Percentiles rank a stretch among this genome's conserved stretches.
Conservation (phyloP, 92 coral and sea anemone species). For the Umimayanthus chanpuru region DNA sequence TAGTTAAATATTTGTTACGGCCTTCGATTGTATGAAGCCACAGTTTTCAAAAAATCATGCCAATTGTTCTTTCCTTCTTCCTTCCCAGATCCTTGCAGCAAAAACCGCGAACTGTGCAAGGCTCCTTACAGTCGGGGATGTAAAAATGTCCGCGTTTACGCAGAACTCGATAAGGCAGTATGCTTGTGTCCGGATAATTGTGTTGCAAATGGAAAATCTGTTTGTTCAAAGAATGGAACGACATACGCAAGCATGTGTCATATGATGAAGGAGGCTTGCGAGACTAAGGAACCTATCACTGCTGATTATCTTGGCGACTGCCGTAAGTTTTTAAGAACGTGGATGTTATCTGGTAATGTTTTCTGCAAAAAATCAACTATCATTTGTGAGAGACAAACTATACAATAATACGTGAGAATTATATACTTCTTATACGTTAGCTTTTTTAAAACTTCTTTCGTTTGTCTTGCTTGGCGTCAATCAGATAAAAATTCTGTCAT, state of each 20-base stretch:
- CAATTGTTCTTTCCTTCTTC: neutral
- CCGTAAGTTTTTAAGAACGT: neutral
- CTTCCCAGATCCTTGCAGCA: slow-evolving; percentile 14
- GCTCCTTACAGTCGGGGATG: slow-evolving; percentile 17
- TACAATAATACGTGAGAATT: neutral
- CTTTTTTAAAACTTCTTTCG: too few relatives aligned
- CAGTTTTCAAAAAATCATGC: too few relatives aligned
- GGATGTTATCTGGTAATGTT: neutral
- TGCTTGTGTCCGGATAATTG: slow-evolving; percentile 20
- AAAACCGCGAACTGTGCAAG: neutral
- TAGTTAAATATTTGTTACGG: too few relatives aligned
- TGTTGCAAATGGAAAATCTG: neutral
- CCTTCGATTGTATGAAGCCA: too few relatives aligned
- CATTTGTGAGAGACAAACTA: neutral
- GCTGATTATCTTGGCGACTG: slow-evolving; percentile 2
- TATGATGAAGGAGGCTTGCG: slow-evolving; percentile 1
- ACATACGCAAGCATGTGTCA: neutral
- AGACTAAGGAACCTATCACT: neutral
- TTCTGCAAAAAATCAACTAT: too few relatives aligned
- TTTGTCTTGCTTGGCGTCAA: too few relatives aligned
- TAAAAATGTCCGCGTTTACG: neutral
- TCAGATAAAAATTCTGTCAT: too few relatives aligned
- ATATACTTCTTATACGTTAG: neutral
- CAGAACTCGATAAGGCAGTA: neutral
- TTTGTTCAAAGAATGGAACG: neutral